Evolutionary conservation across 1,140 invertebrate species (phyloP), one percentile per base, ranked within the genome.

Genomic region (Cyphomyrmex costatus): DNA sequence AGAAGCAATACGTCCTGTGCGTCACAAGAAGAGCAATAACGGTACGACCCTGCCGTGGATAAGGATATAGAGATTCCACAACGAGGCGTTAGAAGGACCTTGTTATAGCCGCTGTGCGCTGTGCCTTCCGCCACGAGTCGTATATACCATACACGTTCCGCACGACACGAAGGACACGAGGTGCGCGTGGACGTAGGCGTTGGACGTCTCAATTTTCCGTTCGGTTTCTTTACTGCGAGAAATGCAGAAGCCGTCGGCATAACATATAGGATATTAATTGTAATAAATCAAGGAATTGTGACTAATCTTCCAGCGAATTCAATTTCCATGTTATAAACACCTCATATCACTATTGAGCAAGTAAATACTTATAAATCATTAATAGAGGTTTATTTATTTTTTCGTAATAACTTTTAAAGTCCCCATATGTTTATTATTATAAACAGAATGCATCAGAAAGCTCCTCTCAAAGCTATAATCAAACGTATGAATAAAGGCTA

Each of bases 21-120:
- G 87, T 91, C 68, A 85, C 86, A 86, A 86, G 84, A 88, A 90
- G 89, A 93, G 89, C 93, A 92, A 93, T 93, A 93, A 93, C 92
- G 92, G 91, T 90, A 90, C 86, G 84, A 60, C 61, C 30, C 65
- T 78, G 36, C 53, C 58, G 51, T 73, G 89, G 88, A 92, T 93
- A 92, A 91, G 90, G 78, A 86, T 87, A 86, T 65, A 92, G 89
- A 86, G 83, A 89, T 89, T 86, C 71, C 60, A 61, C 33, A 7
- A 30, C 86, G 86, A 85, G 86, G 82, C 79, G 88, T 92, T 85
- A 51, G 73, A 51, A 86, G 89, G 84, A 83, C 89, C 89, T 93
- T 87, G 91, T 92, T 92, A 93, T 49, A 42, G 58, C 42, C 60
- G 33, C 21, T 14, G 30, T 58, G 24, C 14, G n/a, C 36, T 21